These are phyloP conservation scores for Lordiphosa mommai DNA, from an alignment of 1,140 invertebrate species.

Conservation along the genomic window DNA sequence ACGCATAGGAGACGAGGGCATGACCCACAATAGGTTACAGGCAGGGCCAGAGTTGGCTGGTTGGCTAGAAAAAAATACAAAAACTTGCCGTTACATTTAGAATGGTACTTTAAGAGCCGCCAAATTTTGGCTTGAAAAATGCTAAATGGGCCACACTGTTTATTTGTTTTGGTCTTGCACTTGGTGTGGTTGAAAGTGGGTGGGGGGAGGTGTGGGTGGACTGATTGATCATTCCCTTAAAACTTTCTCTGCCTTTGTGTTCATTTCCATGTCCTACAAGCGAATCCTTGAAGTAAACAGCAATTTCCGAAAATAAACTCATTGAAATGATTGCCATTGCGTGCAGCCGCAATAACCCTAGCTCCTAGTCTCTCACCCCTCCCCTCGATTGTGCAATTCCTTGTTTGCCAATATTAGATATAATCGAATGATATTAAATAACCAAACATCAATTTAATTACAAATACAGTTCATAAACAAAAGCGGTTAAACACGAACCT, in stretches of 20 bases:
- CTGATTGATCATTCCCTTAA: slow-evolving; percentile 3
- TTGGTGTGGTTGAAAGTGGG: too few relatives aligned
- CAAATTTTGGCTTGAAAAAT: too few relatives aligned
- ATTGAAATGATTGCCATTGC: slow-evolving; percentile 58
- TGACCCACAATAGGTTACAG: slow-evolving; percentile 32
- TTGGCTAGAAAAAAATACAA: too few relatives aligned
- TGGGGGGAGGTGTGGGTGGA: too few relatives aligned
- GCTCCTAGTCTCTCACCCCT: too few relatives aligned
- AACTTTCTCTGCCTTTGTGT: slow-evolving; percentile 14
- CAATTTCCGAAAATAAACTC: slow-evolving; percentile 68
- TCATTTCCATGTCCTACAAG: slow-evolving; percentile 42
- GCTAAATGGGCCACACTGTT: too few relatives aligned
- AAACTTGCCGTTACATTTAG: too few relatives aligned
- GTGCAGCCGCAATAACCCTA: slow-evolving; percentile 45
- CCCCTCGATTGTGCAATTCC: slow-evolving; percentile 3
- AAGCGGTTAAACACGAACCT: neutral
- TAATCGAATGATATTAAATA: slow-evolving; percentile 45
- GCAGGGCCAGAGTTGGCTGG: neutral
- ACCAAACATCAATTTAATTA: slow-evolving; percentile 55
- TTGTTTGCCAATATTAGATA: slow-evolving; percentile 20
- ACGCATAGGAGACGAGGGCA: slow-evolving; percentile 4
- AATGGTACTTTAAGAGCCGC: too few relatives aligned
- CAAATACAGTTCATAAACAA: slow-evolving; percentile 8
- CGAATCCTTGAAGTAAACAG: slow-evolving; percentile 65
- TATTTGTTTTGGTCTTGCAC: too few relatives aligned